Percentiles rank a stretch among this genome's conserved stretches.
Conservation (phyloP, 2,113 vertebrate species). For the Sprattus sprattus region DNA sequence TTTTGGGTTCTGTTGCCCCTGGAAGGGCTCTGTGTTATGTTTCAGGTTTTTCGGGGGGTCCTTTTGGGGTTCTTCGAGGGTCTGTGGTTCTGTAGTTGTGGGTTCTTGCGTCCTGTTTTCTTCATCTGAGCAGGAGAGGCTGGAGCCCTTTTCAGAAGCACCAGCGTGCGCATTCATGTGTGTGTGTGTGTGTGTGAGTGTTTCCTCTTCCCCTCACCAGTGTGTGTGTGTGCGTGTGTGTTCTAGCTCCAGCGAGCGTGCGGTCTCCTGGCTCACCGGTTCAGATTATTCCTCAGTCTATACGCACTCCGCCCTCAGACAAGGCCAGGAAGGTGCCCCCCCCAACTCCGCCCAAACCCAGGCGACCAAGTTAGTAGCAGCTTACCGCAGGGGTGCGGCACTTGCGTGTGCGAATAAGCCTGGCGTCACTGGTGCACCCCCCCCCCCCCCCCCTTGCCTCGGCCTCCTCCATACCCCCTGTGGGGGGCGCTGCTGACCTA, state of each 20-base stretch:
- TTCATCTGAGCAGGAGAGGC: neutral
- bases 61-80: neutral
- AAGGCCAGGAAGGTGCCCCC: conserved; percentile 76
- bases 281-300: conserved; percentile 70
- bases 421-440: neutral
- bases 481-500: neutral
- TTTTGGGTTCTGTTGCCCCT: neutral
- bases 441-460: neutral
- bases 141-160: neutral
- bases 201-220: neutral
- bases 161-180: neutral
- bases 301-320: conserved; percentile 71
- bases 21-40: neutral
- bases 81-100: neutral
- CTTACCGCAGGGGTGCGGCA: conserved; percentile 50
- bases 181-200: neutral
- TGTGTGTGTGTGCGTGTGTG: conserved; percentile 45
- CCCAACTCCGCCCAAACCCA: conserved; percentile 80
- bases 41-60: neutral
- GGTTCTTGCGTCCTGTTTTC: neutral
- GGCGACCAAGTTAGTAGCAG: conserved; percentile 81
- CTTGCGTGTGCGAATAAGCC: conserved; percentile 49
- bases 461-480: neutral
- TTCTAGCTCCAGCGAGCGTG: conserved; percentile 64
- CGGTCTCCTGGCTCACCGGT: conserved; percentile 65